These are phyloP conservation scores for Cephalotes varians DNA, from an alignment of 2,888 invertebrate species.

Conservation along the genomic window DNA sequence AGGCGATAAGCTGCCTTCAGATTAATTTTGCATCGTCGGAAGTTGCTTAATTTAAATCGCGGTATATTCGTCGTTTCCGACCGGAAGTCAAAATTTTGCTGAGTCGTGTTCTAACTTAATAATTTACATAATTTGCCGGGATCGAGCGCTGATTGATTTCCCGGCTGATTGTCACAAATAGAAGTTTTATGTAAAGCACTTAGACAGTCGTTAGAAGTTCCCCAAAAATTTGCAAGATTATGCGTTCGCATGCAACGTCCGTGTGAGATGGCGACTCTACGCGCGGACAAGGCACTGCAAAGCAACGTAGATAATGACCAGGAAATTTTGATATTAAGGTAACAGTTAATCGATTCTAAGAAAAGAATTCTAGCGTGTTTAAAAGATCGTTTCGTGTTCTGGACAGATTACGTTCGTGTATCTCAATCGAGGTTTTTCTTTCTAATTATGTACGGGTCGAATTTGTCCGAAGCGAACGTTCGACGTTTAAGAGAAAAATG, in stretches of 20 bases:
- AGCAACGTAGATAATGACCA: slow-evolving; percentile 36
- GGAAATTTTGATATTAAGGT: not conserved
- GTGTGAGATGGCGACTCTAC: slow-evolving; percentile 9
- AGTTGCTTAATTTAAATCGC: slow-evolving; percentile 1
- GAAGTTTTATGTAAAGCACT: slow-evolving; percentile 75
- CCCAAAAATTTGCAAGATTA: slow-evolving; percentile 22
- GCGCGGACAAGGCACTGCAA: slow-evolving; percentile 58
- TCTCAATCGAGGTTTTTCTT: not conserved
- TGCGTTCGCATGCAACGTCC: not conserved
- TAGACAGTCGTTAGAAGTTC: slow-evolving; percentile 62
- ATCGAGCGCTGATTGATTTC: slow-evolving; percentile 24
- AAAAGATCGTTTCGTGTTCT: not conserved
- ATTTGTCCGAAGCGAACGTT: not conserved
- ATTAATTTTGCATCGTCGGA: slow-evolving; percentile 19
- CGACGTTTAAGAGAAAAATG: not conserved
- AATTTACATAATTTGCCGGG: slow-evolving; percentile 50
- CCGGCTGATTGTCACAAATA: slow-evolving; percentile 76
- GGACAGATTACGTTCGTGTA: not conserved
- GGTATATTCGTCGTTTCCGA: not conserved
- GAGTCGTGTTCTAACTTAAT: slow-evolving; percentile 54
- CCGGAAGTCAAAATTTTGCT: not conserved
- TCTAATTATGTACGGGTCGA: not conserved
- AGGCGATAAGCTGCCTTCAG: slow-evolving; percentile 29
- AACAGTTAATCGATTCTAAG: not conserved
- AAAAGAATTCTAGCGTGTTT: not conserved